phyloP scores from a whole-genome alignment of 2,888 invertebrate species.

The Agonopterix arenella region DNA sequence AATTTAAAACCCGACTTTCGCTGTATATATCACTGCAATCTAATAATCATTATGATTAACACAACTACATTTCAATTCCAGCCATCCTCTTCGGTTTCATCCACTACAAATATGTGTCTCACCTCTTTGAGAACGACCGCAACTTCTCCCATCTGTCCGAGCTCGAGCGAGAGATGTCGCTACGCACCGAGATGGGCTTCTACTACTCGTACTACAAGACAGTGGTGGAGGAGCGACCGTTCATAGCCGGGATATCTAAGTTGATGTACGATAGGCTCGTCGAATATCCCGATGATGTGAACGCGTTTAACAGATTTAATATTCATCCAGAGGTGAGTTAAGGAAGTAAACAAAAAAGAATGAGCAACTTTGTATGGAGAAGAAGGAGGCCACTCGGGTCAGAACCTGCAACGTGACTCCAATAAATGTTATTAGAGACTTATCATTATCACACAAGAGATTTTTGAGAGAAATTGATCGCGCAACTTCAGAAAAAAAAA shows the following conservation, averaged over 20 bases:
- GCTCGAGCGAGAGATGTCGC: constrained; percentile 89
- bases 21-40: too few species aligned
- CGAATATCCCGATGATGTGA: constrained; percentile 88
- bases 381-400: too few species aligned
- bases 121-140: constrained; percentile 88
- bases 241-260: constrained; percentile 76
- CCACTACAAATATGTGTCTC: constrained; percentile 81
- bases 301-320: constrained; percentile 89
- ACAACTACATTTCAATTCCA: constrained; percentile 29
- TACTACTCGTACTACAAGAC: constrained; percentile 94
- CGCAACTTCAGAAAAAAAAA: too few species aligned
- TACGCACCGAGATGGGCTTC: constrained; percentile 92
- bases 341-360: too few species aligned
- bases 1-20: too few species aligned
- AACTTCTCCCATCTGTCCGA: constrained; percentile 91
- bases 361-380: too few species aligned
- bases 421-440: too few species aligned
- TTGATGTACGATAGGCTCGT: constrained; percentile 85
- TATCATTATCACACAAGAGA: too few species aligned
- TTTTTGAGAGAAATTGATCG: too few species aligned
- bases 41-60: too few species aligned
- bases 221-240: constrained; percentile 80
- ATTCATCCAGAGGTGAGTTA: constrained; percentile 89
- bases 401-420: too few species aligned
- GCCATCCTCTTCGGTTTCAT: constrained; percentile 77